Conservation (phyloP, 2,113 vertebrate species). For the Protomyctophum bolini region DNA sequence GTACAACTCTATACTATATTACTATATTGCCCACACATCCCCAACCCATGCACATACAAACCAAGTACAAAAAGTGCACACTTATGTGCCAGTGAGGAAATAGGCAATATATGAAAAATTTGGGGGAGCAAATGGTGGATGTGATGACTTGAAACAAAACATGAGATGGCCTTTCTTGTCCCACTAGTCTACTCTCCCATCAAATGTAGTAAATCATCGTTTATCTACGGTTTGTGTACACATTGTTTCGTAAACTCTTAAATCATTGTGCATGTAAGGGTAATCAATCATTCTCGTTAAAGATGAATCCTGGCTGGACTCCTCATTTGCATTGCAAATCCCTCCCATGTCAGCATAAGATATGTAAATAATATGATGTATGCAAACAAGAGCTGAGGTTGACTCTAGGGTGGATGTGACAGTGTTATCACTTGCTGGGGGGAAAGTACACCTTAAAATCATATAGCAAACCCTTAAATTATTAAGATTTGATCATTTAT, state of each 20-base stretch:
- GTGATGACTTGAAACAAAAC: too few species aligned
- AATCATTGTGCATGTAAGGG: not conserved
- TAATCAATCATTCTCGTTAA: conserved; percentile 29
- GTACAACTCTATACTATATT: too few species aligned
- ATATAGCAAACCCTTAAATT: not conserved
- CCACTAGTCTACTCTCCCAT: too few species aligned
- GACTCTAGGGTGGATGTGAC: not conserved
- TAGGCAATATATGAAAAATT: too few species aligned
- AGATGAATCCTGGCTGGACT: conserved; percentile 28
- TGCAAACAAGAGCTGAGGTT: conserved; percentile 51
- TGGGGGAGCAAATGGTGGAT: too few species aligned
- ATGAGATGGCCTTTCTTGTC: not conserved
- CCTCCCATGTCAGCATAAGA: conserved; percentile 39
- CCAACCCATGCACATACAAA: too few species aligned
- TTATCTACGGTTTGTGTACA: not conserved
- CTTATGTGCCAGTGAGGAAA: too few species aligned
- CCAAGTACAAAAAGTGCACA: too few species aligned
- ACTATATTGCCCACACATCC: too few species aligned
- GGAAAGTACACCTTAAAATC: not conserved
- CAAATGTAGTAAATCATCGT: too few species aligned
- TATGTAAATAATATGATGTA: conserved; percentile 53
- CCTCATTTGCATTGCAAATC: conserved; percentile 74
- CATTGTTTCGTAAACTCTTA: conserved; percentile 6
- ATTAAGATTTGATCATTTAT: not conserved
- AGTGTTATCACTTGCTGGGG: not conserved